Conservation (phyloP, 1,140 invertebrate genomes). For the Listronotus oregonensis region DNA sequence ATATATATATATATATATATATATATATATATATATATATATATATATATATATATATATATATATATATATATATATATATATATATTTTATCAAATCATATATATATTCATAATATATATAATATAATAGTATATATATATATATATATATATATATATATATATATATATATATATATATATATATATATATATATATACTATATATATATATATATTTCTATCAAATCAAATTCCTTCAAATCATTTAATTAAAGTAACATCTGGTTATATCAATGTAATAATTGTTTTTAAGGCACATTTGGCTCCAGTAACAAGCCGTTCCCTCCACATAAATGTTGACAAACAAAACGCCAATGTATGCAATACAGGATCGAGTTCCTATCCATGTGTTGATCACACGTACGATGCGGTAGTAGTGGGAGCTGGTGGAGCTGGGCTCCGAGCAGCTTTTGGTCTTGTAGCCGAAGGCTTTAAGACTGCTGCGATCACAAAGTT, state of each 20-base stretch:
- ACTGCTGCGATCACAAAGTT: conserved; percentile 93
- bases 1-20: too few relatives aligned
- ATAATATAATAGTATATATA: too few relatives aligned
- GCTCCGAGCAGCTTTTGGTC: conserved; percentile 84
- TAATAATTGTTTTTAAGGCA: conserved; percentile 1
- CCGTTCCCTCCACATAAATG: conserved; percentile 39
- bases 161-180: too few relatives aligned
- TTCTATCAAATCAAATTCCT: background rate
- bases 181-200: background rate
- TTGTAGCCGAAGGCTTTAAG: conserved; percentile 88
- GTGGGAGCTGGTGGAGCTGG: conserved; percentile 94
- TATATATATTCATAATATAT: too few relatives aligned
- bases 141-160: too few relatives aligned
- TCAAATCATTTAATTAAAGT: background rate
- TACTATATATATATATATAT: too few relatives aligned
- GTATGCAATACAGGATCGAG: conserved; percentile 24
- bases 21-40: too few relatives aligned
- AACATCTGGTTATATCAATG: too few relatives aligned
- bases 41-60: too few relatives aligned
- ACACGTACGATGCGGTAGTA: conserved; percentile 90
- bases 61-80: too few relatives aligned
- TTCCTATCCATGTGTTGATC: conserved; percentile 79
- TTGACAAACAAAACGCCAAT: conserved; percentile 42
- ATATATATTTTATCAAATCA: too few relatives aligned
- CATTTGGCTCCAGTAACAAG: conserved; percentile 11